Percentiles rank a stretch among this genome's conserved stretches.
Evolutionary conservation across 2,888 invertebrate genomes (phyloP).

Genomic region (Clivina fossor): DNA sequence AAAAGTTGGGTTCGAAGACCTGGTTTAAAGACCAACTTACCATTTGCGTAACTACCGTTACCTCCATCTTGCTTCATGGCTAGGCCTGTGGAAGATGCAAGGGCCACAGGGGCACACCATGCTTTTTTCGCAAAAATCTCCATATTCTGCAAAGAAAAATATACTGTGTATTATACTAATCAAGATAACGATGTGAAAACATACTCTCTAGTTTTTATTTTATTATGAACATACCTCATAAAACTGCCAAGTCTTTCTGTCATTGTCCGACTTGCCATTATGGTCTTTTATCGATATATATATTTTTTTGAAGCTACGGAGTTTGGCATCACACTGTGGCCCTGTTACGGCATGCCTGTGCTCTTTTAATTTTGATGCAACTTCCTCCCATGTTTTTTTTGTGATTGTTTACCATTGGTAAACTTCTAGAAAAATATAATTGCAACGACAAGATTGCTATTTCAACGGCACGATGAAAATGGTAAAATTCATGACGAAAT

Average conservation of each 20-base stretch:
- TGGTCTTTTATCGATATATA: conserved; percentile 34
- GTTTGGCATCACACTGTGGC: conserved; percentile 28
- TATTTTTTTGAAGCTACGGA: conserved; percentile 34
- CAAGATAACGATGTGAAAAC: too few species aligned
- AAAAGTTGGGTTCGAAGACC: too few species aligned
- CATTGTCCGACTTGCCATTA: conserved; percentile 30
- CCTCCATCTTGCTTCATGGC: too few species aligned
- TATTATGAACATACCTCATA: conserved; percentile 16
- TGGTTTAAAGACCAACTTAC: too few species aligned
- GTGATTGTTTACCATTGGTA: conserved; percentile 10
- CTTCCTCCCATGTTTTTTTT: conserved; percentile 24
- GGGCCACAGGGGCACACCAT: conserved; percentile 32
- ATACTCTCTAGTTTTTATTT: too few species aligned
- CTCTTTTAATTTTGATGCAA: conserved; percentile 1
- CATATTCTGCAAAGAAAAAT: conserved; percentile 35
- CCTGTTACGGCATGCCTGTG: conserved; percentile 14
- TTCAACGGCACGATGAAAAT: too few species aligned
- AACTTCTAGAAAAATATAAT: conserved; percentile 12
- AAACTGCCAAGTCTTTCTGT: conserved; percentile 28
- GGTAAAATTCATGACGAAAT: too few species aligned
- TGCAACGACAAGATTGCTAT: too few species aligned
- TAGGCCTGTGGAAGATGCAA: conserved; percentile 34
- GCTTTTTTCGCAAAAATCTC: conserved; percentile 36
- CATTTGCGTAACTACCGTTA: too few species aligned
- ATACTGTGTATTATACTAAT: not conserved